Evolutionary conservation across 2,113 vertebrate species (phyloP), one percentile per base, ranked within the genome.

Genomic region (Strigops habroptila): DNA sequence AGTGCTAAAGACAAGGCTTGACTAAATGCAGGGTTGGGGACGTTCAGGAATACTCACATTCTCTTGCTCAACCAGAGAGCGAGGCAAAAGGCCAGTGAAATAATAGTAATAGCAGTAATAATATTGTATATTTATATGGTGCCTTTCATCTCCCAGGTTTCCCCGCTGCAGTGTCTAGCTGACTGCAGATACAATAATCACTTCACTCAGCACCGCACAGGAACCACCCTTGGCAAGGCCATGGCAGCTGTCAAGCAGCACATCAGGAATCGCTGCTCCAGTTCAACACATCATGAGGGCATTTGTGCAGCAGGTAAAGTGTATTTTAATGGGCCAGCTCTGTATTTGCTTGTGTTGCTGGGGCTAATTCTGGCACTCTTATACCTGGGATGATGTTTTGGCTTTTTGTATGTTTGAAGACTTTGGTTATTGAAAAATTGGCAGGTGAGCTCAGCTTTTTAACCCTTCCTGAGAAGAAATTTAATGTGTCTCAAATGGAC

Each of bases 11-110:
- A 92, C 1, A 0, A 84, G 65, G 55, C 52, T 49, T 64, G 76
- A 78, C 67, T 88, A 51, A 86, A 67, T 21, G 88, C 83, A 84
- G 92, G 88, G 62, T 22, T 88, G 90, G 86, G 64, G 86, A 65
- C 62, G 6, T 59, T 78, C 69, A 75, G 88, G 60, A 84, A 60
- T 68, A 62, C 30, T 90, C 88, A 41, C 27, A 44, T 30, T 88
- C 75, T 76, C 55, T 67, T 41, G 60, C 73, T 95, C n/a, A 43
- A 44, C 35, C 92, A 78, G 76, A 88, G 86, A 24, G 76, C 0
- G 13, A 67, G 95, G 88, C 85, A 55, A 57, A 62, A 70, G 78
- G 90, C 88, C 91, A 83, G 55, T 1, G 88, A 57, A 91, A 84
- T 52, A 78, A 48, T 41, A 80, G 67, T 4, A 75, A 44, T 4